Conservation (phyloP, 2,113 vertebrate genomes). For the Pituophis catenifer region DNA sequence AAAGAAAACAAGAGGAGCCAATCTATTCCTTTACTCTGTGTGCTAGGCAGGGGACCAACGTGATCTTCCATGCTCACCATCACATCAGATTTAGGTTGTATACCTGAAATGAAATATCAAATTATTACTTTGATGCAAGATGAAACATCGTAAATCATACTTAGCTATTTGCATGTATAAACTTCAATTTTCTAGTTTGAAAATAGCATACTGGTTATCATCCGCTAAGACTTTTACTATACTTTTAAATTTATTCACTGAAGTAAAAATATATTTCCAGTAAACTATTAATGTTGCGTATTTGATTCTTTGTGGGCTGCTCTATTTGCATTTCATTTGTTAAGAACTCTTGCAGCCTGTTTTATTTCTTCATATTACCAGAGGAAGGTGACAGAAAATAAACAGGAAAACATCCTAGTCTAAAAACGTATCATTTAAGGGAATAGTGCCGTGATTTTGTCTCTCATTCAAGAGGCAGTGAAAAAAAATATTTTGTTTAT, state of each 20-base stretch:
- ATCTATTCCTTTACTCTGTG: constrained; percentile 83
- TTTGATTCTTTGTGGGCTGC: not conserved
- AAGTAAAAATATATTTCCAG: not conserved
- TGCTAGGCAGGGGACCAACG: constrained; percentile 82
- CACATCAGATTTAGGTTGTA: constrained; percentile 79
- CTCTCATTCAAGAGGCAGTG: not conserved
- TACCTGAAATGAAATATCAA: constrained; percentile 73
- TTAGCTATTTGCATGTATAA: not conserved
- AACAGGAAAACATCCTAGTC: not conserved
- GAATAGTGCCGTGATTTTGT: not conserved
- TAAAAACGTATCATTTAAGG: not conserved
- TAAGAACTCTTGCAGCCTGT: not conserved
- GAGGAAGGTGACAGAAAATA: not conserved
- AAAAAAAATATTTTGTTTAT: not conserved
- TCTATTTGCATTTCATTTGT: not conserved
- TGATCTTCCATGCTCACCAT: constrained; percentile 78
- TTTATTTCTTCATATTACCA: not conserved
- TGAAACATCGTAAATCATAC: not conserved
- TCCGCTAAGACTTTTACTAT: not conserved
- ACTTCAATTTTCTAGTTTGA: not conserved
- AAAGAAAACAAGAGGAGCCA: constrained; percentile 95
- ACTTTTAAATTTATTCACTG: not conserved
- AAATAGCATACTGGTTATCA: not conserved
- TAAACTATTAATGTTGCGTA: not conserved
- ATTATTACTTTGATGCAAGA: not conserved